phyloP scores from a whole-genome alignment of 1,140 invertebrate genomes.

The Spodoptera frugiperda region DNA sequence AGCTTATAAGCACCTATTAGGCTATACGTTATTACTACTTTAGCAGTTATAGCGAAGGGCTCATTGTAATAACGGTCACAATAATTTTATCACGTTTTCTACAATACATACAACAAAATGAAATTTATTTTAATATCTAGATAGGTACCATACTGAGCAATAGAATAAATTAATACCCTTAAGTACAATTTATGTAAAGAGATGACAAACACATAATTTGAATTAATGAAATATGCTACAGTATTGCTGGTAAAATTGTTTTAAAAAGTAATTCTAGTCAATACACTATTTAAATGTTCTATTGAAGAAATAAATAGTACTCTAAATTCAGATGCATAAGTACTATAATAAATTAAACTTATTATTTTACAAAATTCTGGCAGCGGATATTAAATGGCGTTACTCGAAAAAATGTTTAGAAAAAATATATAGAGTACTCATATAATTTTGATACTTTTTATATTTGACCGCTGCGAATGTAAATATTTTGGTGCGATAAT shows the following conservation, averaged over 20 bases:
- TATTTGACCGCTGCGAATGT: conserved; percentile 50
- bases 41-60: conserved; percentile 49
- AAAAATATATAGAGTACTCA: conserved; percentile 69
- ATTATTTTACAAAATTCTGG: conserved; percentile 36
- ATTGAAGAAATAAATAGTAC: conserved; percentile 2
- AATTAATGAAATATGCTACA: conserved; percentile 5
- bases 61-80: conserved; percentile 42
- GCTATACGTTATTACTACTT: conserved; percentile 58
- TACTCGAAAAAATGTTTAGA: conserved; percentile 75
- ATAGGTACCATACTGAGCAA: conserved; percentile 51
- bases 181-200: conserved; percentile 36
- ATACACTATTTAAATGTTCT: background rate
- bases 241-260: background rate
- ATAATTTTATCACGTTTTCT: conserved; percentile 43
- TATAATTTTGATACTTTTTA: conserved; percentile 45
- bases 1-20: conserved; percentile 76
- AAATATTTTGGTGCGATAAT: conserved; percentile 55
- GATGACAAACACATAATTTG: conserved; percentile 16
- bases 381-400: conserved; percentile 56
- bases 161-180: conserved; percentile 46
- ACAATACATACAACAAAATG: conserved; percentile 46
- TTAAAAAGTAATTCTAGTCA: background rate
- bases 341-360: background rate
- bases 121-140: conserved; percentile 37
- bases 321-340: background rate